Percentiles rank a stretch among this genome's conserved stretches.
These are phyloP conservation scores for Oncorhynchus kisutch DNA, from an alignment of 2,113 vertebrate species.

Conservation along the genomic window DNA sequence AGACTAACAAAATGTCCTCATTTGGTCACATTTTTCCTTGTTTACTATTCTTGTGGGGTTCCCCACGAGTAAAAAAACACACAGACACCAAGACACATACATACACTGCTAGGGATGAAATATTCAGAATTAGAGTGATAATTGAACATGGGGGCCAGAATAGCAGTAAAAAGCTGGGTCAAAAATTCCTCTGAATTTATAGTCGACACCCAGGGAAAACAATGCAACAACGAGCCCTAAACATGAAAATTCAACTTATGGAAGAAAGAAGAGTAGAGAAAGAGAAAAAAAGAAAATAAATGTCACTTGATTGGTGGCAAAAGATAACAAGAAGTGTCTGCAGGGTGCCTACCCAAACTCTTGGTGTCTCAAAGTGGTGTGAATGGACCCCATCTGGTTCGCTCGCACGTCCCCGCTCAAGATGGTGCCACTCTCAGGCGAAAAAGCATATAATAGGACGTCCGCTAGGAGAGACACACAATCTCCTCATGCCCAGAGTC, in stretches of 20 bases:
- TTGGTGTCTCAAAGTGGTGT: conserved; percentile 76
- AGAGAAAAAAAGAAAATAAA: conserved; percentile 45
- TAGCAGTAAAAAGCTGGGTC: conserved; percentile 73
- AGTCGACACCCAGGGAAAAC: conserved; percentile 24
- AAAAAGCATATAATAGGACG: conserved; percentile 59
- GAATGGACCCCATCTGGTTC: conserved; percentile 81
- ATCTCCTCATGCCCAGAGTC: conserved; percentile 27
- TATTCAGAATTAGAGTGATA: conserved; percentile 92
- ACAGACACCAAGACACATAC: conserved; percentile 19
- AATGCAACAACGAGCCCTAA: conserved; percentile 17
- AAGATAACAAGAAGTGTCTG: conserved; percentile 83
- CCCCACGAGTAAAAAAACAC: conserved; percentile 24
- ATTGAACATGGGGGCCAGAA: conserved; percentile 82
- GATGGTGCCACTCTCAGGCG: conserved; percentile 49
- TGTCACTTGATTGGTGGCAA: conserved; percentile 81
- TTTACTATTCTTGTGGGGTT: no score
- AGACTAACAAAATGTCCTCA: no score
- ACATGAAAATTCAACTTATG: conserved; percentile 46
- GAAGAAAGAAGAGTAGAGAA: conserved; percentile 6
- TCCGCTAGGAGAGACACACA: conserved; percentile 29
- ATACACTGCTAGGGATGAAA: conserved; percentile 82
- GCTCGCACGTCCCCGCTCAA: conserved; percentile 69
- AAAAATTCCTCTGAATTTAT: conserved; percentile 28
- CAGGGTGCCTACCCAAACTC: conserved; percentile 77
- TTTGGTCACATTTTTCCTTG: no score